These are phyloP conservation scores for Drosophila kikkawai DNA, from an alignment of 1,140 invertebrate species.

Conservation along the genomic window DNA sequence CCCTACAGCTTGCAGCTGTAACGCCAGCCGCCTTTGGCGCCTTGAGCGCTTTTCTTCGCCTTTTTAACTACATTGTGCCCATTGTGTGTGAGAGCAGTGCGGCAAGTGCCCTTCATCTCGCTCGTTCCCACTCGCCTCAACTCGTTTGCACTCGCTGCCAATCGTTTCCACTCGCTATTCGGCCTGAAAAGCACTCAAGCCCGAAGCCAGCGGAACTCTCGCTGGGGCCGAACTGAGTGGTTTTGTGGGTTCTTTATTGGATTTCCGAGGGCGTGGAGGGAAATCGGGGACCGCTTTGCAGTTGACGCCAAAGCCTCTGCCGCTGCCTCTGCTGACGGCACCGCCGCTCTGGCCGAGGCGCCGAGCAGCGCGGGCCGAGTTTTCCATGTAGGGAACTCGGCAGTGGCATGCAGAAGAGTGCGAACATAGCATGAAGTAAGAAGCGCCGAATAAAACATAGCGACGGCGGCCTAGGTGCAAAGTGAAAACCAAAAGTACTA, in stretches of 20 bases:
- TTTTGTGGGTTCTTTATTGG: constrained; percentile 44
- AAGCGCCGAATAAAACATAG: constrained; percentile 76
- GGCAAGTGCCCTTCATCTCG: constrained; percentile 16
- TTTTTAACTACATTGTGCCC: constrained; percentile 6
- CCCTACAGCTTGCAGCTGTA: constrained; percentile 12
- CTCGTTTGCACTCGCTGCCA: neutral
- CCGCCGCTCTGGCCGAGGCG: constrained; percentile 19
- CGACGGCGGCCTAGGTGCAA: constrained; percentile 65
- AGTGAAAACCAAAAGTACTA: constrained; percentile 75
- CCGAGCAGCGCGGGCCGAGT: constrained; percentile 49
- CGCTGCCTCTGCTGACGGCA: constrained; percentile 24
- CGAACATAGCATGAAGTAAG: constrained; percentile 83
- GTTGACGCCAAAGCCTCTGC: constrained; percentile 29
- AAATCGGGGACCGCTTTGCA: neutral
- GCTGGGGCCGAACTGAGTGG: constrained; percentile 21
- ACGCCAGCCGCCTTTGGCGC: constrained; percentile 15
- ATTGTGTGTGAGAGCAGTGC: constrained; percentile 37
- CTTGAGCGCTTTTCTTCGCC: constrained; percentile 41
- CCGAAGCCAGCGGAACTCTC: constrained; percentile 1
- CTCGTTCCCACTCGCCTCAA: constrained; percentile 12
- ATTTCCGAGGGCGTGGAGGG: constrained; percentile 55
- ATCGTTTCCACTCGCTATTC: constrained; percentile 26
- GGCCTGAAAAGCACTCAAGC: constrained; percentile 24
- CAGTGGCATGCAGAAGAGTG: constrained; percentile 80
- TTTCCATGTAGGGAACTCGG: constrained; percentile 80